Evolutionary conservation across 2,797 vertebrate genomes (phyloP).

Genomic region (Chanos chanos): DNA sequence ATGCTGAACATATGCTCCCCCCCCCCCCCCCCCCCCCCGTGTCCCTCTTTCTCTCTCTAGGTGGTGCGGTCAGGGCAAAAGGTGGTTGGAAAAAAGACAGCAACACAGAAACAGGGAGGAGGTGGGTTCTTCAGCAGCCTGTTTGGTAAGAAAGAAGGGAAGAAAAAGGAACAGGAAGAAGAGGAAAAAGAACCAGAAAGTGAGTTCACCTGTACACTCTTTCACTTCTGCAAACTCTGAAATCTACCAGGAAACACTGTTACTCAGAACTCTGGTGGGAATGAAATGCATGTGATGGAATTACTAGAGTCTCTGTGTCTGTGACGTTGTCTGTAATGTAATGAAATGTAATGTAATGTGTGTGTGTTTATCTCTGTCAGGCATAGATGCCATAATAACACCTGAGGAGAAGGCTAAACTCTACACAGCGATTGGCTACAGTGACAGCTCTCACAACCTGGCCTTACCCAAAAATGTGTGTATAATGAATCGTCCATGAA

Average conservation of each 20-base stretch:
- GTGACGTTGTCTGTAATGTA: background rate
- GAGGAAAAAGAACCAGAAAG: conserved; percentile 78
- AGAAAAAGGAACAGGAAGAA: conserved; percentile 82
- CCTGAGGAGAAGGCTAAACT: conserved; percentile 89
- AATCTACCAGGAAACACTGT: too few species aligned
- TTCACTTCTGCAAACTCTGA: background rate
- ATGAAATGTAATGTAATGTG: too few species aligned
- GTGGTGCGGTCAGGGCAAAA: conserved; percentile 89
- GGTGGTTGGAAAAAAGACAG: conserved; percentile 75
- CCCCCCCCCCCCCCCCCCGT: background rate
- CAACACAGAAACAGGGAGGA: conserved; percentile 76
- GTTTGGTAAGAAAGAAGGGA: conserved; percentile 81
- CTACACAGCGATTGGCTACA: conserved; percentile 94
- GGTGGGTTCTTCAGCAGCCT: conserved; percentile 87
- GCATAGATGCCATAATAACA: conserved; percentile 87
- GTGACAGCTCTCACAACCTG: conserved; percentile 82
- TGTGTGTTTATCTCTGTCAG: conserved; percentile 56
- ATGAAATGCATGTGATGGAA: background rate
- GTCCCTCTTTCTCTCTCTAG: conserved; percentile 56
- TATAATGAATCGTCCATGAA: conserved; percentile 1
- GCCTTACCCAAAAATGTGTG: conserved; percentile 83
- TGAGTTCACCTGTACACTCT: conserved; percentile 52
- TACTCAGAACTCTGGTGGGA: too few species aligned
- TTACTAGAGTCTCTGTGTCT: background rate
- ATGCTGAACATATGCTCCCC: background rate